Evolutionary conservation across 2,113 vertebrate genomes (phyloP).

Genomic region (Ceyx cyanopectus): DNA sequence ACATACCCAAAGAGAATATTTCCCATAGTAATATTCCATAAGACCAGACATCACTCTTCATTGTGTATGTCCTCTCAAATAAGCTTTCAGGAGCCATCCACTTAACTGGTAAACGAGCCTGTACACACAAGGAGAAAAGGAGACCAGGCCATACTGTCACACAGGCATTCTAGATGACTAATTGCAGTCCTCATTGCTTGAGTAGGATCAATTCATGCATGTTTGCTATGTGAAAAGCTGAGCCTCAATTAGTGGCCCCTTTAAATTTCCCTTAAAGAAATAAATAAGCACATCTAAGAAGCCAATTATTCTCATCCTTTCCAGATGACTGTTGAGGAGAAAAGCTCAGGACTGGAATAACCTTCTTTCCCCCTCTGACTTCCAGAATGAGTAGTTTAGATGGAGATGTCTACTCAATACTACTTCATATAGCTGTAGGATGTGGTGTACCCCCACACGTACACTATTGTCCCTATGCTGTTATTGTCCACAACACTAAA

Average conservation of each 20-base stretch:
- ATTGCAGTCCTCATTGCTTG: not conserved
- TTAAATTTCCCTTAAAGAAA: not conserved
- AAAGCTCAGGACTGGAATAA: not conserved
- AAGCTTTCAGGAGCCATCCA: constrained; percentile 99
- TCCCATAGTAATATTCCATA: constrained; percentile 98
- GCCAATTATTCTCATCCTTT: not conserved
- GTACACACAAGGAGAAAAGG: not conserved
- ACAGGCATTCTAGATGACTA: not conserved
- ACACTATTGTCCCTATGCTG: not conserved
- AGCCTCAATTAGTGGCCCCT: not conserved
- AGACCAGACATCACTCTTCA: constrained; percentile 96
- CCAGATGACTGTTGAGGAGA: not conserved
- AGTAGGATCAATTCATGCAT: not conserved
- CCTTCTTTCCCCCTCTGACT: not conserved
- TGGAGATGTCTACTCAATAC: not conserved
- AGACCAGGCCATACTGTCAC: not conserved
- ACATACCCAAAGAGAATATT: constrained; percentile 94
- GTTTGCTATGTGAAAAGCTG: not conserved
- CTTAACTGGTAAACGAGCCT: constrained; percentile 95
- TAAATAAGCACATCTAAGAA: not conserved
- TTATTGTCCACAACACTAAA: not conserved
- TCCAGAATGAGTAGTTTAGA: not conserved
- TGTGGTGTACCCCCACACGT: not conserved
- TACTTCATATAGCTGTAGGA: not conserved
- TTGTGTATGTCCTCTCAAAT: constrained; percentile 92